These are phyloP conservation scores for Microctenopoma stevenorrisi DNA, from an alignment of 2,797 vertebrate species.

Conservation along the genomic window DNA sequence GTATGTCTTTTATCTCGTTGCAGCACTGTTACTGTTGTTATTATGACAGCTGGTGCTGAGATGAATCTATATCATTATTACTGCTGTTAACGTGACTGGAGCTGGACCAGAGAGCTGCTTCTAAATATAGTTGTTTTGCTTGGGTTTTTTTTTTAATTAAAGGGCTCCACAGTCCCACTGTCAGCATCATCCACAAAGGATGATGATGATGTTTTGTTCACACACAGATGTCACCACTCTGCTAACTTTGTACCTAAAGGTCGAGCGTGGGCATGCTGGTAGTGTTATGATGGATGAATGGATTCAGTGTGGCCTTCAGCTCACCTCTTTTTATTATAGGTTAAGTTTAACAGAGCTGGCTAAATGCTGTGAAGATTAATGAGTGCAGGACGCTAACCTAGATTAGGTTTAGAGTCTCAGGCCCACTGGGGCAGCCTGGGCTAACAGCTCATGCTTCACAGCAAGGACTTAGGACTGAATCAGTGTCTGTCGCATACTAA, in stretches of 20 bases:
- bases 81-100: conserved; percentile 40
- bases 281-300: conserved; percentile 37
- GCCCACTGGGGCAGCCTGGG: background rate
- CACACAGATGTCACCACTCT: conserved; percentile 38
- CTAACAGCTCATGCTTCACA: background rate
- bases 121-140: conserved; percentile 40
- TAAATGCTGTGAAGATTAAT: conserved; percentile 38
- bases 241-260: conserved; percentile 23
- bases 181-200: conserved; percentile 17
- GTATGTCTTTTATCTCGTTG: conserved; percentile 1
- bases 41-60: conserved; percentile 45
- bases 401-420: conserved; percentile 10
- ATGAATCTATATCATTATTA: conserved; percentile 50
- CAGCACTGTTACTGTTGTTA: conserved; percentile 26
- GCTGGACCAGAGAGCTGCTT: conserved; percentile 11
- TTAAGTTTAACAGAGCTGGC: conserved; percentile 29
- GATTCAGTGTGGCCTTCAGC: conserved; percentile 23
- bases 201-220: conserved; percentile 35
- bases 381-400: conserved; percentile 11
- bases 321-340: conserved; percentile 29
- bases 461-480: background rate
- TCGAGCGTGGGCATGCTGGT: conserved; percentile 20
- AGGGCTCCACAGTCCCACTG: conserved; percentile 13
- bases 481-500: background rate
- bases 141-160: conserved; percentile 5